Evolutionary conservation across 1,140 invertebrate species (phyloP), one percentile per base, ranked within the genome.

Genomic region (Diabrotica virgifera): DNA sequence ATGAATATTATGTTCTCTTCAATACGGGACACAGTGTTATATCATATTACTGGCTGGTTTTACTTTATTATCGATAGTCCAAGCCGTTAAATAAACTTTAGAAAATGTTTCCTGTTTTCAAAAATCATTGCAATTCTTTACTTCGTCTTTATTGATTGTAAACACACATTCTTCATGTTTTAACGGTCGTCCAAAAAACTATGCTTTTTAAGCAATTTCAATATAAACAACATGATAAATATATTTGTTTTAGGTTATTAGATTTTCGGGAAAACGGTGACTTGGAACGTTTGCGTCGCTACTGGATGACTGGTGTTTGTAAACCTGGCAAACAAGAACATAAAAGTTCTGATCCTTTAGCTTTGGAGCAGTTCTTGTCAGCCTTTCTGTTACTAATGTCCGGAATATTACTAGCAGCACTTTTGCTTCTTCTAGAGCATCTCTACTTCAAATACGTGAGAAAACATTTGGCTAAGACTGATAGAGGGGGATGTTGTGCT

Each of bases 301-400:
- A 95, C 77, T 99, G 97, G 96, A 92, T 99, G 87, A 97, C 96
- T 0, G 97, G 97, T 5, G 94, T 95, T 0, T 99, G 97, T 79
- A 92, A 95, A 72, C 92, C 92, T 0, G 92, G 92, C 12, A 94
- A 94, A 74, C 92, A 94, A 77, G 91, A 95, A 74, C 88, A 92
- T 72, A 93, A 94, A 77, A 92, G 89, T 52, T 92, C 90, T 62
- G 93, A 97, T 78, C 96, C 95, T 0, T 81, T 99, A 66, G 96
- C 96, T 2, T 84, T 98, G 52, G 93, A 98, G 77, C 97, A 99
- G 82, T 99, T 99, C 80, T 89, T 98, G 74, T 96, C 93, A 38
- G 97, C 97, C 12, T 99, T 99, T 79, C 85, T 99, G 9, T 85
- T 99, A 62, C 85, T 99, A 10, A 95, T 94, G 84, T 92, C 90